Conservation (phyloP, 1,140 invertebrate genomes). For the Octopus sinensis region DNA sequence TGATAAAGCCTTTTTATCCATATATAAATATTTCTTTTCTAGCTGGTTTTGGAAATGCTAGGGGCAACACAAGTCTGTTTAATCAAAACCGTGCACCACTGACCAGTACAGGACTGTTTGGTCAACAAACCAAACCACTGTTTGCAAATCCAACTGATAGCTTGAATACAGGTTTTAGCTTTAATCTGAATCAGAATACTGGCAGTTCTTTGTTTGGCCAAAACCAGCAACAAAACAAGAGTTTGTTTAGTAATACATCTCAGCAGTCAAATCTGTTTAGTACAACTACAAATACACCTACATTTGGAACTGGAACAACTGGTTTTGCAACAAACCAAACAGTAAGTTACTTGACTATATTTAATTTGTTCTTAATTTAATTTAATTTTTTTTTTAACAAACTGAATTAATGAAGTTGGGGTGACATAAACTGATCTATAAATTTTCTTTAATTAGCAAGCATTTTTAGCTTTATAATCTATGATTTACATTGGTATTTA, state of each 20-base stretch:
- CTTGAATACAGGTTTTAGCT: slow-evolving; percentile 28
- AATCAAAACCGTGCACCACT: slow-evolving; percentile 16
- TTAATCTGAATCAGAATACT: slow-evolving; percentile 33
- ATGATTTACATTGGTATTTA: background rate
- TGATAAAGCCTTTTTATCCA: no score
- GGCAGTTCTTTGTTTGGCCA: slow-evolving; percentile 42
- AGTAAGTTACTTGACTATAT: background rate
- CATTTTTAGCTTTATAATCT: background rate
- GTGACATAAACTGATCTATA: slow-evolving; percentile 42
- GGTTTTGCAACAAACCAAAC: slow-evolving; percentile 61
- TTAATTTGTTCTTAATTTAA: background rate
- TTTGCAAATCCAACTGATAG: slow-evolving; percentile 20
- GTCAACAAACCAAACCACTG: slow-evolving; percentile 27
- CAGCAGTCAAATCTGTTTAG: slow-evolving; percentile 42
- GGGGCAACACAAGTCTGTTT: slow-evolving; percentile 7
- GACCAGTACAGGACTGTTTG: slow-evolving; percentile 32
- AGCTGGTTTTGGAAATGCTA: slow-evolving; percentile 11
- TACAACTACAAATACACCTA: slow-evolving; percentile 60
- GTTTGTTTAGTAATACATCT: slow-evolving; percentile 50
- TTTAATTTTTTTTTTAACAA: background rate
- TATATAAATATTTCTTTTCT: background rate
- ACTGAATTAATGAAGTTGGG: slow-evolving; percentile 50
- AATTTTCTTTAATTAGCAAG: background rate
- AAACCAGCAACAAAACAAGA: slow-evolving; percentile 20
- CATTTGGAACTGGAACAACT: slow-evolving; percentile 53